Conservation (phyloP, 2,888 invertebrate species). For the Dryomyza anilis region DNA sequence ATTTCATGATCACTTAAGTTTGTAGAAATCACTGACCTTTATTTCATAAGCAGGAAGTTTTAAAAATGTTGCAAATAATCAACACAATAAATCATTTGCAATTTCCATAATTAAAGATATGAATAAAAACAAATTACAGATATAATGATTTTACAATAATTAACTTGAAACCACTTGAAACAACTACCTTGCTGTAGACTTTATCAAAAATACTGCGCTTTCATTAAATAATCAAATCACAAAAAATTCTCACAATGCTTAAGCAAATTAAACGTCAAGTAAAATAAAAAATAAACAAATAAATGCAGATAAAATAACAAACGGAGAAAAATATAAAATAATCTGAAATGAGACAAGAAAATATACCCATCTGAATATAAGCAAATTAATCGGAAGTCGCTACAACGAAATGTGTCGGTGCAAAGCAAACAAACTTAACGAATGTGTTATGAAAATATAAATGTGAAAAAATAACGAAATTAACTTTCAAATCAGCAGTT, state of each 20-base stretch:
- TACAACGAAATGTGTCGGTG: not conserved
- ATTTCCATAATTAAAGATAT: slow-evolving; percentile 13
- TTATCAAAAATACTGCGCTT: not conserved
- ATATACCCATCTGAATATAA: not conserved
- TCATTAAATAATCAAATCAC: not conserved
- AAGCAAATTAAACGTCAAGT: not conserved
- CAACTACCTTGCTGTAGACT: not conserved
- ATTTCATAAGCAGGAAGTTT: not conserved
- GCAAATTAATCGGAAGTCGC: slow-evolving; percentile 12
- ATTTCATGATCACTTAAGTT: too few relatives aligned
- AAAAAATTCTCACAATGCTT: not conserved
- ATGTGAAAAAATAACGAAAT: slow-evolving; percentile 1
- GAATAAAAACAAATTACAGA: not conserved
- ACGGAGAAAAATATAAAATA: too few relatives aligned
- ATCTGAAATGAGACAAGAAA: too few relatives aligned
- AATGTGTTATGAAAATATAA: not conserved
- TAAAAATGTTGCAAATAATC: not conserved
- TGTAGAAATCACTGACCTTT: too few relatives aligned
- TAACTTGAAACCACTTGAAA: not conserved
- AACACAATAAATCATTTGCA: not conserved
- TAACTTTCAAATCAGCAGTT: not conserved
- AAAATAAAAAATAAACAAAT: not conserved
- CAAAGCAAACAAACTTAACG: slow-evolving; percentile 11
- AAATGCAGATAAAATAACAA: not conserved
- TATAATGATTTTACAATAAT: not conserved